phyloP scores from a whole-genome alignment of 2,888 invertebrate genomes.

The Gymnocheta viridis region DNA sequence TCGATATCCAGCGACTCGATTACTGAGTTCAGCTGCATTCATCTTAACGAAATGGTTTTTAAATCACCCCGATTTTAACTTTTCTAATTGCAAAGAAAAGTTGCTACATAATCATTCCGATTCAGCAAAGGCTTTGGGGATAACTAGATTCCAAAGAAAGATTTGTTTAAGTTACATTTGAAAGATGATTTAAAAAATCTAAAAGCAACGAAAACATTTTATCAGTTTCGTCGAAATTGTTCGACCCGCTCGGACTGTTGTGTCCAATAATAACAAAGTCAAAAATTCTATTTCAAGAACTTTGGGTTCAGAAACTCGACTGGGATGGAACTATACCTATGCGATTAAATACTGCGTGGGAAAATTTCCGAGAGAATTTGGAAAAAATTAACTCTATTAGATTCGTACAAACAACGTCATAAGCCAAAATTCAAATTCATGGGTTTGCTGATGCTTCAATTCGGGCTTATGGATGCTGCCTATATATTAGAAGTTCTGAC shows the following conservation, averaged over 20 bases:
- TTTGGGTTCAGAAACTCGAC: too few relatives aligned
- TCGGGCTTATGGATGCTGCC: not conserved
- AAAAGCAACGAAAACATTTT: too few relatives aligned
- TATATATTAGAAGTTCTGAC: not conserved
- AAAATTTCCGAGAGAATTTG: too few relatives aligned
- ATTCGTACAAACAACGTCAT: not conserved
- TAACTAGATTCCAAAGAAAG: slow-evolving; percentile 38
- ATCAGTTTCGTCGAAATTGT: slow-evolving; percentile 38
- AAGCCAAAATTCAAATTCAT: not conserved
- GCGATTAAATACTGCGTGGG: too few relatives aligned
- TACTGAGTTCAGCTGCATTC: slow-evolving; percentile 32
- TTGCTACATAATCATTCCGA: slow-evolving; percentile 44
- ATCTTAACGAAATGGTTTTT: slow-evolving; percentile 59
- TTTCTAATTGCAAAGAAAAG: not conserved
- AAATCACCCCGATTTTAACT: slow-evolving; percentile 28
- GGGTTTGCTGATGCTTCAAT: not conserved
- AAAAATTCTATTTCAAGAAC: too few relatives aligned
- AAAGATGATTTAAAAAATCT: slow-evolving; percentile 20
- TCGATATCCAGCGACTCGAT: not conserved
- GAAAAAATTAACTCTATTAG: too few relatives aligned
- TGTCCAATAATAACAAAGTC: too few relatives aligned
- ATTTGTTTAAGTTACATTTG: slow-evolving; percentile 53
- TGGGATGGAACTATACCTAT: too few relatives aligned
- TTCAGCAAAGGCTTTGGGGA: slow-evolving; percentile 51
- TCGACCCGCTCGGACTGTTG: not conserved